phyloP scores from a whole-genome alignment of 2,797 vertebrate genomes.

The Sebastes cheni region DNA sequence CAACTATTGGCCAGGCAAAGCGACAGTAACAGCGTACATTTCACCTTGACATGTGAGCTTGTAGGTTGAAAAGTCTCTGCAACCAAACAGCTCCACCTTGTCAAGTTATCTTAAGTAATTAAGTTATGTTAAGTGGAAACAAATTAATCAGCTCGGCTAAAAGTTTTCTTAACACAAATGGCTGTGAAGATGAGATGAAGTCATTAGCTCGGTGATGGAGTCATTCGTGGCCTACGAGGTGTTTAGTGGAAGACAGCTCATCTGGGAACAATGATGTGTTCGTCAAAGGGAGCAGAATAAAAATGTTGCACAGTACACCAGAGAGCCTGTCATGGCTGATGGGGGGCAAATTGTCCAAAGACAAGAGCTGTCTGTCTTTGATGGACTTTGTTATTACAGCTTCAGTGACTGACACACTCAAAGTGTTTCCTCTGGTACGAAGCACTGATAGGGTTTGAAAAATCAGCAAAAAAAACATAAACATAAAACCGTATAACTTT shows the following conservation, averaged over 20 bases:
- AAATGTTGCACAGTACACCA: slow-evolving; percentile 39
- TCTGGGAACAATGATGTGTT: slow-evolving; percentile 64
- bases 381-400: slow-evolving; percentile 46
- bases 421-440: slow-evolving; percentile 6
- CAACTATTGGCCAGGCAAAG: not conserved
- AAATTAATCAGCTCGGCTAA: slow-evolving; percentile 41
- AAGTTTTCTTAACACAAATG: slow-evolving; percentile 52
- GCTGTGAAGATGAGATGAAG: slow-evolving; percentile 48
- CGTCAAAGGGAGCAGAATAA: slow-evolving; percentile 54
- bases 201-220: slow-evolving; percentile 57
- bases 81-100: slow-evolving; percentile 12
- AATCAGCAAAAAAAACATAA: slow-evolving; percentile 7
- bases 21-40: not conserved
- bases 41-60: not conserved
- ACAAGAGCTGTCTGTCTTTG: slow-evolving; percentile 43
- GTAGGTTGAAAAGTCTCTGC: not conserved
- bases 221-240: slow-evolving; percentile 55
- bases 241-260: slow-evolving; percentile 63
- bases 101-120: slow-evolving; percentile 25
- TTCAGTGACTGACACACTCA: slow-evolving; percentile 23
- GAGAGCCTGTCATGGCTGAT: slow-evolving; percentile 58
- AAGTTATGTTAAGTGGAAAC: slow-evolving; percentile 45
- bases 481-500: slow-evolving; percentile 53
- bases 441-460: slow-evolving; percentile 4
- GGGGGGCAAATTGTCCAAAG: slow-evolving; percentile 51